Evolutionary conservation across 2,797 vertebrate species (phyloP).

Genomic region (Nannoperca obscura): DNA sequence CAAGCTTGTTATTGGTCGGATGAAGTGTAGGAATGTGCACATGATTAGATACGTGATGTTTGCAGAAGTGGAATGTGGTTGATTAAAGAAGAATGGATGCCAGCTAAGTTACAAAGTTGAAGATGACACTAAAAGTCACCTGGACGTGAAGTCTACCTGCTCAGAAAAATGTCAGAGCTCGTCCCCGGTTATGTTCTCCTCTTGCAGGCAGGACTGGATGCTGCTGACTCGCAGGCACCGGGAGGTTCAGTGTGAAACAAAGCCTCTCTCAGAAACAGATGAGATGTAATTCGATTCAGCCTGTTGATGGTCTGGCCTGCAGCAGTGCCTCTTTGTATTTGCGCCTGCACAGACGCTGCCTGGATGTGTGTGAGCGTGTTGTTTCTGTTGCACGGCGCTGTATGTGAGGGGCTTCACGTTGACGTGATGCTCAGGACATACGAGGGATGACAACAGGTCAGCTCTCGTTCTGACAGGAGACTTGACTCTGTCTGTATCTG

Average conservation of each 20-base stretch:
- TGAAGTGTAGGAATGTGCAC: constrained; percentile 11
- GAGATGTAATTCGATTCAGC: constrained; percentile 78
- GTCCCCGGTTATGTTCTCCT: not conserved
- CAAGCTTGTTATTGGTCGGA: no score
- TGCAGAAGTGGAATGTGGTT: constrained; percentile 3
- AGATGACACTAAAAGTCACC: not conserved
- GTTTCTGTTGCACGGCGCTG: constrained; percentile 11
- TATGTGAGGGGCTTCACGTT: constrained; percentile 14
- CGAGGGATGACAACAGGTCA: constrained; percentile 54
- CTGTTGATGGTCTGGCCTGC: constrained; percentile 70
- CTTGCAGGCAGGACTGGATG: constrained; percentile 12
- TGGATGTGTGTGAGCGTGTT: constrained; percentile 33
- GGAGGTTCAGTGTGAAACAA: constrained; percentile 68
- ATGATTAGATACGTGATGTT: not conserved
- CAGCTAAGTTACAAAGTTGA: not conserved
- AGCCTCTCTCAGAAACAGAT: constrained; percentile 73
- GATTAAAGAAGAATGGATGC: not conserved
- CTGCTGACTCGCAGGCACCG: constrained; percentile 42
- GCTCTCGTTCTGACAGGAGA: constrained; percentile 73
- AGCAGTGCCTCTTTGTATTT: constrained; percentile 65
- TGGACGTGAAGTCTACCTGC: constrained; percentile 2
- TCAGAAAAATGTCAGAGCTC: not conserved
- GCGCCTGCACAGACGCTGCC: constrained; percentile 34
- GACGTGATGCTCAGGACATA: constrained; percentile 20
- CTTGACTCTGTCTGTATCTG: constrained; percentile 55